Evolutionary conservation across 2,888 invertebrate genomes (phyloP).

Genomic region (Melitaea athalia): DNA sequence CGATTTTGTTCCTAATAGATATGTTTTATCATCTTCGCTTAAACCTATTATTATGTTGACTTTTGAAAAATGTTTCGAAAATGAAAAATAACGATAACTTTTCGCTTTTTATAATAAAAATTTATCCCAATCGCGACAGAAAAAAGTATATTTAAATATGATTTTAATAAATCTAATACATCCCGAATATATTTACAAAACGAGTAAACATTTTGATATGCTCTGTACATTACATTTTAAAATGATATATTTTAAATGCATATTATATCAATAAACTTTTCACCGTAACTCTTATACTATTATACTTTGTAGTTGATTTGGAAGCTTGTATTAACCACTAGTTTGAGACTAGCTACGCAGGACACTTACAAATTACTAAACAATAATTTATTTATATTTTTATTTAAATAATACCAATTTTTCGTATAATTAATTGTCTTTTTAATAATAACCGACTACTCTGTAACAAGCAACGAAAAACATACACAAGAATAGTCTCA

Average conservation of each 20-base stretch:
- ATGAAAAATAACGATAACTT: conserved; percentile 6
- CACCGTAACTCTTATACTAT: conserved; percentile 25
- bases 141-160: background rate
- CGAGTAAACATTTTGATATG: conserved; percentile 70
- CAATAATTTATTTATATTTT: conserved; percentile 14
- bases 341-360: conserved; percentile 57
- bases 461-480: conserved; percentile 9
- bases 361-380: conserved; percentile 30
- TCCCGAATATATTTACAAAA: conserved; percentile 73
- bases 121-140: background rate
- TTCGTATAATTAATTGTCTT: conserved; percentile 31
- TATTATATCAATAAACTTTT: conserved; percentile 35
- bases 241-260: conserved; percentile 57
- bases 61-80: background rate
- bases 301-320: conserved; percentile 39
- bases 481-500: conserved; percentile 11
- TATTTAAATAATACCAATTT: conserved; percentile 22
- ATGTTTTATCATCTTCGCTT: conserved; percentile 22
- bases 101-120: conserved; percentile 29
- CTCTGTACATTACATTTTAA: conserved; percentile 64
- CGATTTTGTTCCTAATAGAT: conserved; percentile 24
- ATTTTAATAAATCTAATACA: conserved; percentile 49
- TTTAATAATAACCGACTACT: conserved; percentile 20
- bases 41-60: conserved; percentile 13
- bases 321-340: conserved; percentile 48